phyloP scores from a whole-genome alignment of 2,797 vertebrate genomes.

The Poeciliopsis presidionis region DNA sequence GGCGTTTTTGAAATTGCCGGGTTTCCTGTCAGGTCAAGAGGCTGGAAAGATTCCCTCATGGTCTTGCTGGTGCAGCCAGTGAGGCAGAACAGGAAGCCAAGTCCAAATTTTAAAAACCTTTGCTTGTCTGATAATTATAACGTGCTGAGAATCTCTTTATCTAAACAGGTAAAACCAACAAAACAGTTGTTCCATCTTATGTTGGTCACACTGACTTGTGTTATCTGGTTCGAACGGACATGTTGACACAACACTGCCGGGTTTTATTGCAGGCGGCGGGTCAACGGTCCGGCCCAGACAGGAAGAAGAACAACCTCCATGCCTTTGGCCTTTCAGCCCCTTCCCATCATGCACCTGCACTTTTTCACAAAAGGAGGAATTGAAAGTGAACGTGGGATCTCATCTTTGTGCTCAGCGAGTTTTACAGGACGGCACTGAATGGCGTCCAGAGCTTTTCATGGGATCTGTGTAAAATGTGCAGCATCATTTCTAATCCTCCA shows the following conservation, averaged over 20 bases:
- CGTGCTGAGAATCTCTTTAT: no score
- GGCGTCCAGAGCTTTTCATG: no score
- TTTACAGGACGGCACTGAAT: neutral
- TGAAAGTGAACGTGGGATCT: neutral
- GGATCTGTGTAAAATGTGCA: no score
- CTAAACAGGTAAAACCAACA: neutral
- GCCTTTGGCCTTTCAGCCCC: neutral
- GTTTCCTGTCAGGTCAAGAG: neutral
- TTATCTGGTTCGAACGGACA: neutral
- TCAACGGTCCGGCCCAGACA: neutral
- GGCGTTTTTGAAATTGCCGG: neutral
- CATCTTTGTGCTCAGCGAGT: neutral
- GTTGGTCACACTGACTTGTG: neutral
- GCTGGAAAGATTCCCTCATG: neutral
- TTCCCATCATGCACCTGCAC: neutral
- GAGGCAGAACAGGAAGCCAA: neutral
- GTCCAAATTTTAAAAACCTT: neutral
- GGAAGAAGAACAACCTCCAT: neutral
- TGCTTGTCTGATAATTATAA: neutral
- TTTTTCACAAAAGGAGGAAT: neutral
- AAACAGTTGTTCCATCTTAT: neutral
- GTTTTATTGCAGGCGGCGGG: neutral
- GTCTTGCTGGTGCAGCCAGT: neutral
- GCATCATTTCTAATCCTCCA: no score
- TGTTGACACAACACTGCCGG: neutral